phyloP scores from a whole-genome alignment of 1,140 invertebrate genomes.

The Drosophila serrata region DNA sequence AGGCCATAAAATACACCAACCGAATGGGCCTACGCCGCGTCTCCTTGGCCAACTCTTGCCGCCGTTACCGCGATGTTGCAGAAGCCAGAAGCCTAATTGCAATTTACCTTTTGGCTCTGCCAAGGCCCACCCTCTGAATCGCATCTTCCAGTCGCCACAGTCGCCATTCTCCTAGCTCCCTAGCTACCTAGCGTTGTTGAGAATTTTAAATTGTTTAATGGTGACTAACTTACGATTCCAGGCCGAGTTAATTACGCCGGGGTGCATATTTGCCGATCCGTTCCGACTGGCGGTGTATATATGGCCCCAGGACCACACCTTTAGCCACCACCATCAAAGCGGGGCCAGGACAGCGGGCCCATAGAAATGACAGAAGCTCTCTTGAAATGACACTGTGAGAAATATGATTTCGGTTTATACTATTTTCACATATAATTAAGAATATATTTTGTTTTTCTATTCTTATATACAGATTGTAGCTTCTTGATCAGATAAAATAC shows the following conservation, averaged over 20 bases:
- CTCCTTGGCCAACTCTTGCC: constrained; percentile 20
- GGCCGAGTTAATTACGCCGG: constrained; percentile 81
- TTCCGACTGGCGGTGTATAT: constrained; percentile 17
- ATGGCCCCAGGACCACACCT: constrained; percentile 61
- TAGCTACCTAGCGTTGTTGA: constrained; percentile 59
- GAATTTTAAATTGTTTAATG: constrained; percentile 84
- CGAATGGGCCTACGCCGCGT: constrained; percentile 62
- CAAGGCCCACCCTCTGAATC: constrained; percentile 32
- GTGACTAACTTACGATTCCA: constrained; percentile 84
- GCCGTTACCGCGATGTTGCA: constrained; percentile 46
- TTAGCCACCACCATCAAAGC: constrained; percentile 6
- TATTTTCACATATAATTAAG: not conserved
- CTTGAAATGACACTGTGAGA: constrained; percentile 1
- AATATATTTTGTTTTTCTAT: too few relatives aligned
- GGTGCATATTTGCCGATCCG: constrained; percentile 80
- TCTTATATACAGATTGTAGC: too few relatives aligned
- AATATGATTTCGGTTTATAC: not conserved
- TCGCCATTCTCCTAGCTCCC: constrained; percentile 24
- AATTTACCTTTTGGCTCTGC: constrained; percentile 75
- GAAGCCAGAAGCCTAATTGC: constrained; percentile 82
- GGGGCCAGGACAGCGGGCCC: constrained; percentile 19
- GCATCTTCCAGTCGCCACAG: constrained; percentile 2
- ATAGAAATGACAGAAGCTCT: constrained; percentile 44
- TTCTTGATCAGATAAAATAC: not conserved
- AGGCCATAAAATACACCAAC: constrained; percentile 77